Base-by-base conservation (phyloP, 2,888 invertebrate genomes). In the Pedicia rivosa region DNA sequence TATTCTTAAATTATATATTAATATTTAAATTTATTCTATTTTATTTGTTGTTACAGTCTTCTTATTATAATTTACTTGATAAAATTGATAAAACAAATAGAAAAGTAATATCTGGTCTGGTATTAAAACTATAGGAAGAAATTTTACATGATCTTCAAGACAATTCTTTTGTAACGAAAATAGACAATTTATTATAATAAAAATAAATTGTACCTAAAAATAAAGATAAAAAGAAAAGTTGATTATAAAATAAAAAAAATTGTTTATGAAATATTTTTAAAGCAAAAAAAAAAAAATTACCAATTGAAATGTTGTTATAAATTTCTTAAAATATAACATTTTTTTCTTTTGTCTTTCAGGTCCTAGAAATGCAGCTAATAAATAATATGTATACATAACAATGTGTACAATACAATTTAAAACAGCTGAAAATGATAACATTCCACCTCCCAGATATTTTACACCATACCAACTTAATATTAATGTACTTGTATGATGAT, bases 321-420 rank as follows among this genome's bases (percentile, higher is more conserved):
- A 24, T 8, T 24, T 24, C n/a, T 24, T 24, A 24, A 24, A 24
- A 5, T 10, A 8, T 24, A 10, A 3, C 3, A 24, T 10, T 24
- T 10, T 28, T 15, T n/a, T n/a, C n/a, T 28, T 28, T 28, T 4
- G 12, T 14, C 13, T 28, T 72, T 67, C 0, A 72, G 59, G 1
- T 75, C 48, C 8, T 74, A 10, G 10, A 8, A 24, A 24, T 5
- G n/a, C n/a, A 8, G 24, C 8, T 5, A 24, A 10, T 10, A 24
- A 59, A 50, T 78, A 78, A 54, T 78, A 78, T 10, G 63, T 64
- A 53, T 78, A 78, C 78, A 78, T 78, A 13, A 78, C 52, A 5
- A 76, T 66, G 48, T 78, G 78, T 3, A 78, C 66, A 0, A 64
- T 54, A 33, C 65, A 68, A 54, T 78, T 78, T 34, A 74, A 47